Percentiles rank a stretch among this genome's conserved stretches.
phyloP scores from a whole-genome alignment of 1,140 invertebrate species.

The Drosophila watanabei region DNA sequence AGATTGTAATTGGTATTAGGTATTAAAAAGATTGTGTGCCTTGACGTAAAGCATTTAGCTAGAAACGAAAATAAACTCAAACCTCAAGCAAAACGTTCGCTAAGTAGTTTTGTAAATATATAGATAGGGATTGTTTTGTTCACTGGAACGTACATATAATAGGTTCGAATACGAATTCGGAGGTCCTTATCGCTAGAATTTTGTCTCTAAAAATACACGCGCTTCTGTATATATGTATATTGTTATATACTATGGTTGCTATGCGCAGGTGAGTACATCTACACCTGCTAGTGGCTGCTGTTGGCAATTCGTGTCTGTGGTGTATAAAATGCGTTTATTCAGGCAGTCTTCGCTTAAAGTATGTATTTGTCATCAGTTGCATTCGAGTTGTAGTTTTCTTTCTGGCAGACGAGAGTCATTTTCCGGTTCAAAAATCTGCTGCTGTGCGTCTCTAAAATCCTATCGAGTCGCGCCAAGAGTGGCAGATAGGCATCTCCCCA shows the following conservation, averaged over 20 bases:
- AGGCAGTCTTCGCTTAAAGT: conserved; percentile 72
- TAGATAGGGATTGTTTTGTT: conserved; percentile 45
- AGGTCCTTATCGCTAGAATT: conserved; percentile 47
- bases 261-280: conserved; percentile 50
- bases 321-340: conserved; percentile 71
- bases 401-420: conserved; percentile 30
- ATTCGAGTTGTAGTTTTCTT: conserved; percentile 66
- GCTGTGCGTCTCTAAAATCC: conserved; percentile 49
- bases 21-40: conserved; percentile 14
- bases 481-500: conserved; percentile 10
- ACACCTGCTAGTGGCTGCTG: conserved; percentile 34
- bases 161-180: conserved; percentile 43
- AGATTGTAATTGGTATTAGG: conserved; percentile 16
- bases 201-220: conserved; percentile 59
- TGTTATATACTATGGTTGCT: conserved; percentile 41
- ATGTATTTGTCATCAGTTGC: conserved; percentile 79
- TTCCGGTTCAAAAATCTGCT: conserved; percentile 36
- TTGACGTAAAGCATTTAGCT: conserved; percentile 68
- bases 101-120: conserved; percentile 50
- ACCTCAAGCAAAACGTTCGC: conserved; percentile 51
- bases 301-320: conserved; percentile 55
- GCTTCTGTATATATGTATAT: conserved; percentile 24
- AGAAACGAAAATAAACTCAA: conserved; percentile 58
- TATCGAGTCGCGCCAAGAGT: conserved; percentile 57
- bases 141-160: conserved; percentile 38